These are phyloP conservation scores for Propithecus deckenii DNA, from an alignment of 2,797 vertebrate species.

Conservation along the genomic window DNA sequence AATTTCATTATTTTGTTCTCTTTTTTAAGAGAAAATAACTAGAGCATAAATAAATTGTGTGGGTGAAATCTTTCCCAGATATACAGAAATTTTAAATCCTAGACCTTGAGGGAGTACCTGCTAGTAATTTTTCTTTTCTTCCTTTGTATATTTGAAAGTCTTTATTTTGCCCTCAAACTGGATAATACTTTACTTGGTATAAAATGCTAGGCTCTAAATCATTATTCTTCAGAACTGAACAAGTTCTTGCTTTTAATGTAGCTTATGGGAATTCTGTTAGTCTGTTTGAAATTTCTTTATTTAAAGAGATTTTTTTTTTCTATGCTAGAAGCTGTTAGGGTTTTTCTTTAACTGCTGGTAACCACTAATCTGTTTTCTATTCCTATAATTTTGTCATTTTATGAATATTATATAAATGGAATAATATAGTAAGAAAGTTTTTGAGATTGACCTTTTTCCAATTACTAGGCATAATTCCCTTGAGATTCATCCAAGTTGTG, in stretches of 20 bases:
- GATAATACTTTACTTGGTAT: not conserved
- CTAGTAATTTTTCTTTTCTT: not conserved
- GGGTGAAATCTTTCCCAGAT: not conserved
- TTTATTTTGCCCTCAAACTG: not conserved
- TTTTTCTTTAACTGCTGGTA: not conserved
- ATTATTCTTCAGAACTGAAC: not conserved
- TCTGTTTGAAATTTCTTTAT: not conserved
- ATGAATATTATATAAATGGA: not conserved
- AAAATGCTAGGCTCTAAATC: not conserved
- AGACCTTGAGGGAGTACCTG: not conserved
- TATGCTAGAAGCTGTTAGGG: not conserved
- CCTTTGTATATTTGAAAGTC: not conserved
- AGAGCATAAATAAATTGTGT: not conserved
- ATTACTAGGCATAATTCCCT: not conserved
- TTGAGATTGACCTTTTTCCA: not conserved
- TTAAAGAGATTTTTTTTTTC: not conserved
- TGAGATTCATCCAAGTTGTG: not conserved
- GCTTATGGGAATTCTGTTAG: not conserved
- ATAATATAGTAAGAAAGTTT: not conserved
- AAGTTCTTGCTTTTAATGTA: not conserved
- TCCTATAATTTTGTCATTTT: not conserved
- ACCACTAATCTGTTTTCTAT: not conserved
- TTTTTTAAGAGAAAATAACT: not conserved
- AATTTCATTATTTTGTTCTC: slow-evolving; percentile 1
- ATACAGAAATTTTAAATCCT: not conserved